Evolutionary conservation across 2,888 invertebrate genomes (phyloP), one percentile per base, ranked within the genome.

Genomic region (Sturmia bella): DNA sequence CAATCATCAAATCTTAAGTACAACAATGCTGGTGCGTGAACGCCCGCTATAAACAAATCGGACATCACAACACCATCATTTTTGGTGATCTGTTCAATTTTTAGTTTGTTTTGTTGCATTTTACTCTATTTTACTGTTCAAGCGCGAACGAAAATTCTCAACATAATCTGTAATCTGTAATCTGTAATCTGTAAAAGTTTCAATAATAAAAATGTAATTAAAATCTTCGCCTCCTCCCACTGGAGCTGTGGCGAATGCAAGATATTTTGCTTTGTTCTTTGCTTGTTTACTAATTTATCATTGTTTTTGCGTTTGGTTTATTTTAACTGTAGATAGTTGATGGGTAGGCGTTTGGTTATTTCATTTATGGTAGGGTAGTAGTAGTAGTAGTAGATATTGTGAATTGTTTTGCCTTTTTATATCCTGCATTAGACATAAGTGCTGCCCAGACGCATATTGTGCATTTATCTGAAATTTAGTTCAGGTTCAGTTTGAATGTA

Each of bases 401-500:
- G 84, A 85, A 84, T 85, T 81, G 84, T 83, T 83, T 84, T 84
- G 85, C 85, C 82, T 84, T 86, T 86, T 84, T 84, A 84, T 84
- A 86, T 88, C 87, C 86, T 86, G 85, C 76, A 81, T 85, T 82
- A 86, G 86, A 86, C 84, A 85, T 69, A 69, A 86, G 86, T 87
- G 87, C 89, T 89, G 89, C 89, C 89, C 80, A 88, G 88, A 89
- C 89, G 89, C 88, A 89, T 85, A 86, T 87, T 89, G 89, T 88
- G 88, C 87, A 86, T 87, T 86, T 86, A 90, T 90, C 90, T 90
- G 90, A 90, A 90, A 90, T 89, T 90, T 90, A 90, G 90, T 88
- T 86, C 88, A 88, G 87, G 90, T 89, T 89, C 89, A 90, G 88
- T 90, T 84, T 84, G 83, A 80, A 83, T 90, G 89, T 88, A 87